Percentiles rank a stretch among this genome's conserved stretches.
Evolutionary conservation across 2,888 invertebrate species (phyloP).

Genomic region (Tenthredo scrophulariae): DNA sequence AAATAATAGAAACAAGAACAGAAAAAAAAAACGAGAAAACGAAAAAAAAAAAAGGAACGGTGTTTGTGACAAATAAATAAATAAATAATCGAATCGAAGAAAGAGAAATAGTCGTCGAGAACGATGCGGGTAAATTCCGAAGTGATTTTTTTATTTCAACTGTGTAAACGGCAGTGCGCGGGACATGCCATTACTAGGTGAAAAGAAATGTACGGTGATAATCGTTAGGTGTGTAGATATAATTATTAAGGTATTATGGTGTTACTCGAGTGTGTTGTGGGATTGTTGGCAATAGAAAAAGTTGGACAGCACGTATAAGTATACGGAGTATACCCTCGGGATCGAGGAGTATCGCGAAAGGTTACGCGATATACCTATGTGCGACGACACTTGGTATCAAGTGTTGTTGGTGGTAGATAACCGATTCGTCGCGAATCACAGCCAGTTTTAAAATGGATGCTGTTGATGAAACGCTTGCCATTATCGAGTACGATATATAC

Average conservation of each 20-base stretch:
- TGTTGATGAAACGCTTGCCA: slow-evolving; percentile 11
- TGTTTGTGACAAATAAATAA: background rate
- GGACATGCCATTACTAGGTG: background rate
- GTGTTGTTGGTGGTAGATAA: slow-evolving; percentile 36
- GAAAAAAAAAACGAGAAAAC: background rate
- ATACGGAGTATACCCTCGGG: slow-evolving; percentile 31
- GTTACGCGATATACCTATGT: slow-evolving; percentile 49
- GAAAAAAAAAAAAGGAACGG: background rate
- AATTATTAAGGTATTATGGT: background rate
- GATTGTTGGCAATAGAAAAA: background rate
- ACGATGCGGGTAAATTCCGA: background rate
- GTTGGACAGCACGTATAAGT: slow-evolving; percentile 40
- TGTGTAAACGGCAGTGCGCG: slow-evolving; percentile 18
- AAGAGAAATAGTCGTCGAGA: background rate
- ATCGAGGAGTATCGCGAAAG: slow-evolving; percentile 23
- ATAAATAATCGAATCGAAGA: background rate
- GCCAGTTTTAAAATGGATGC: slow-evolving; percentile 23
- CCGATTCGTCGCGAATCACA: slow-evolving; percentile 37
- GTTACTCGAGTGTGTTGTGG: background rate
- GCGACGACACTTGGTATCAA: slow-evolving; percentile 45
- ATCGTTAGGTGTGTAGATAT: background rate
- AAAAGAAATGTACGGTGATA: slow-evolving; percentile 1
- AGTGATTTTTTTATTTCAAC: background rate
- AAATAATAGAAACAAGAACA: background rate
- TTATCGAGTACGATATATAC: background rate